Conservation (phyloP, 2,113 vertebrate genomes). For the Mastomys natalensis region DNA sequence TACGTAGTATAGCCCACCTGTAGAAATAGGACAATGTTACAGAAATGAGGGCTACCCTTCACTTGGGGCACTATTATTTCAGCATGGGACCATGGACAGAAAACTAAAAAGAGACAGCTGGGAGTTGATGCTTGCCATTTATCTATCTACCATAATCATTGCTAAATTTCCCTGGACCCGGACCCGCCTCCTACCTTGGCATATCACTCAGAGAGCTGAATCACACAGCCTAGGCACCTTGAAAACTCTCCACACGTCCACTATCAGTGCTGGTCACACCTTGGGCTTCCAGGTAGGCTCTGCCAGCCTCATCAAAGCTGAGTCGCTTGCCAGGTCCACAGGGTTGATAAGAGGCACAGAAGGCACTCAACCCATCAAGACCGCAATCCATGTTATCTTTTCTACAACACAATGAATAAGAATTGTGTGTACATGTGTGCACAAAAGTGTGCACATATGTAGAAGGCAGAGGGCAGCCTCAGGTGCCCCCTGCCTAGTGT, state of each 20-base stretch:
- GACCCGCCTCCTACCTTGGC: neutral
- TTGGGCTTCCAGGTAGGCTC: neutral
- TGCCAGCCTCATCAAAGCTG: neutral
- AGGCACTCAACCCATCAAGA: neutral
- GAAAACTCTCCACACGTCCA: neutral
- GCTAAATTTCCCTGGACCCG: neutral
- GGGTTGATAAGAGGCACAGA: neutral
- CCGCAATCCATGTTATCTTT: neutral
- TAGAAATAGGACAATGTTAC: fast-evolving
- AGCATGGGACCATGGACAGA: neutral
- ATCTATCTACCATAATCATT: neutral
- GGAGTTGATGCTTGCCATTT: neutral
- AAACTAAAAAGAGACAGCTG: neutral
- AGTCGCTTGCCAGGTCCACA: neutral
- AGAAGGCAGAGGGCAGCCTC: neutral
- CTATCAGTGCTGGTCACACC: neutral
- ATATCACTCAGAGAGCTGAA: neutral
- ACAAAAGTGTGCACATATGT: neutral
- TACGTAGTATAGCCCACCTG: neutral
- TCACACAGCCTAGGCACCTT: neutral
- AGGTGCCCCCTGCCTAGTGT: neutral
- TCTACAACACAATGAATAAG: neutral
- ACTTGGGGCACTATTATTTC: neutral
- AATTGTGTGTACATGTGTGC: neutral
- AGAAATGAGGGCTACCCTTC: neutral